Evolutionary conservation across 2,888 invertebrate genomes (phyloP).

Genomic region (Pheosia gnoma): DNA sequence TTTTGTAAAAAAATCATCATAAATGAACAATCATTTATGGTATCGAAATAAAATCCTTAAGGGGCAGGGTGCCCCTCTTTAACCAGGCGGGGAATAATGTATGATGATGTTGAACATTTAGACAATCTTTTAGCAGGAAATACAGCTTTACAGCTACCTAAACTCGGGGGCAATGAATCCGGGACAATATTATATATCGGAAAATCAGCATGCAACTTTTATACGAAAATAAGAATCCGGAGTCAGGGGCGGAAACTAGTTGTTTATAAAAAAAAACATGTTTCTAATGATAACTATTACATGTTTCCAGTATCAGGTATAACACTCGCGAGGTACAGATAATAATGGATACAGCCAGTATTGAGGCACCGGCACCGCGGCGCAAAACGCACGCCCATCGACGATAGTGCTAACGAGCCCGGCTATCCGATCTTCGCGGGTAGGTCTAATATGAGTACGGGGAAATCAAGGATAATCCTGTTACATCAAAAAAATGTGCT

Average conservation of each 20-base stretch:
- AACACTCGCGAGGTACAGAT: conserved; percentile 1
- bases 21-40: too few species aligned
- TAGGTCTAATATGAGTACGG: background rate
- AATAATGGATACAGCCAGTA: conserved; percentile 2
- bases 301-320: background rate
- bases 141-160: too few species aligned
- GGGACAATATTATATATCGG: too few species aligned
- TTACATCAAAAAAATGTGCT: background rate
- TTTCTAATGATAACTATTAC: background rate
- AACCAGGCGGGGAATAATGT: too few species aligned
- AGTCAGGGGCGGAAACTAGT: background rate
- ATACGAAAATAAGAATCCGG: background rate
- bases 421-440: conserved; percentile 55
- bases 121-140: too few species aligned
- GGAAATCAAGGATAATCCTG: background rate
- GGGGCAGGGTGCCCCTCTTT: too few species aligned
- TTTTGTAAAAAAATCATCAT: too few species aligned
- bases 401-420: conserved; percentile 65
- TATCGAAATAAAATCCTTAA: too few species aligned
- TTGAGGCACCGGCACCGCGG: background rate
- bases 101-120: too few species aligned
- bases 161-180: too few species aligned
- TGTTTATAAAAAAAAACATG: background rate
- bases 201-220: background rate
- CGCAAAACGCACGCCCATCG: conserved; percentile 47